Evolutionary conservation across 1,140 invertebrate genomes (phyloP), one percentile per base, ranked within the genome.

Genomic region (Hylaeus anthracinus): DNA sequence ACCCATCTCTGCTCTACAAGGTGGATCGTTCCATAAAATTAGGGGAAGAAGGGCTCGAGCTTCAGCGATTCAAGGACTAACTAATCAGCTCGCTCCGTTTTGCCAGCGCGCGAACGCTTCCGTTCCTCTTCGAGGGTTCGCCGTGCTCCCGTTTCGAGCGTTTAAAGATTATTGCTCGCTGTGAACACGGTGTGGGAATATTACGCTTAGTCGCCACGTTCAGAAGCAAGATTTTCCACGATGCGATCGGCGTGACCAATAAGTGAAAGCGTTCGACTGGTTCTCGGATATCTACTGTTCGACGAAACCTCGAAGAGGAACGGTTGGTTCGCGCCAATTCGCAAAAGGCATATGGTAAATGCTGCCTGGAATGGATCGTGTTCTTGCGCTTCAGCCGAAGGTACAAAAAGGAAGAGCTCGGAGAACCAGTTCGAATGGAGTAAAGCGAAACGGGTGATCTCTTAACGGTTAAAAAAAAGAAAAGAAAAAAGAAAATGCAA

Each of bases 21-120:
- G 61, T 79, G 66, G 56, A 79, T 63, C 60, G 26, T 56, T 56
- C 15, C 56, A 12, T 73, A 73, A 65, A 78, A 73, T 73, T 51
- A 71, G 41, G 43, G 74, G 61, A 69, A 71, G 70, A 79, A 66
- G 55, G 15, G 15, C 51, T 78, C 61, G 70, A 73, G 70, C 60
- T 73, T 73, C 53, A n/a, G 77, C 69, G 56, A 72, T 65, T 73
- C 70, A 74, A 79, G 26, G 60, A 56, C 51, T 65, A 58, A 41
- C 26, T n/a, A 26, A 45, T 15, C 15, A 15, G 6, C 4, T 41
- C 12, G 56, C 0, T 41, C 14, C n/a, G 10, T 41, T 15, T 66
- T 14, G 5, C 10, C 41, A 43, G 37, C 41, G 10, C 14, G 45
- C 43, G n/a, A 26, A 48, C 12, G 58, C 41, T 55, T 55, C 43